These are phyloP conservation scores for Spodoptera litura DNA, from an alignment of 1,140 invertebrate species.

Conservation along the genomic window DNA sequence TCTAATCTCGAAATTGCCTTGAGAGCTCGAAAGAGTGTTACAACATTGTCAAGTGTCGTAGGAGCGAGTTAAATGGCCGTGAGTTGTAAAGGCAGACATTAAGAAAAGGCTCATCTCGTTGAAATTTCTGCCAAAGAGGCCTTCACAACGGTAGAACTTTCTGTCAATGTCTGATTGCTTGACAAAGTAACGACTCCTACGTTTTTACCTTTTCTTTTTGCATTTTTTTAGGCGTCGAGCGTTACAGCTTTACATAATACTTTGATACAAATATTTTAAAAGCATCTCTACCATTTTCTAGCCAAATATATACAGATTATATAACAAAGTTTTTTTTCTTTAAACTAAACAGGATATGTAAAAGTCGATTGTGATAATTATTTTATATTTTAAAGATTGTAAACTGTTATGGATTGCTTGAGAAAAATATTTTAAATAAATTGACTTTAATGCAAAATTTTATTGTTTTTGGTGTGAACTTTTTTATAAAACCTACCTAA, in stretches of 20 bases:
- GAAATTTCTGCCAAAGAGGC: constrained; percentile 43
- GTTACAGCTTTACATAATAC: constrained; percentile 21
- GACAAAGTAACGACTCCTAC: constrained; percentile 35
- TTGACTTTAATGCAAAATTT: too few relatives aligned
- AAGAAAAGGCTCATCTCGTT: constrained; percentile 51
- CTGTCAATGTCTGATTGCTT: constrained; percentile 47
- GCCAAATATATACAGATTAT: constrained; percentile 20
- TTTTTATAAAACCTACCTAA: too few relatives aligned
- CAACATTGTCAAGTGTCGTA: constrained; percentile 49
- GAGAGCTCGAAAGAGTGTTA: constrained; percentile 50
- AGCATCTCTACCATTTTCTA: constrained; percentile 16
- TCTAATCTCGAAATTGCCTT: constrained; percentile 33
- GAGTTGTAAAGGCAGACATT: constrained; percentile 54
- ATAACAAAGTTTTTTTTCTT: background rate
- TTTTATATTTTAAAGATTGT: too few relatives aligned
- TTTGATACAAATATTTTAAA: constrained; percentile 9
- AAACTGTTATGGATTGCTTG: too few relatives aligned
- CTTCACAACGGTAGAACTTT: constrained; percentile 40
- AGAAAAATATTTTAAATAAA: too few relatives aligned
- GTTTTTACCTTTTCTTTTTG: constrained; percentile 19
- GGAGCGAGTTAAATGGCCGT: constrained; percentile 51
- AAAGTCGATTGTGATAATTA: too few relatives aligned
- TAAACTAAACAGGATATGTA: too few relatives aligned
- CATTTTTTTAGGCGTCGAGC: constrained; percentile 1
- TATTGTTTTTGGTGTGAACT: too few relatives aligned